A percentile compares a stretch with the other conserved stretches of the same genome.
phyloP scores from a whole-genome alignment of 2,797 vertebrate species.

The Mycteria americana region DNA sequence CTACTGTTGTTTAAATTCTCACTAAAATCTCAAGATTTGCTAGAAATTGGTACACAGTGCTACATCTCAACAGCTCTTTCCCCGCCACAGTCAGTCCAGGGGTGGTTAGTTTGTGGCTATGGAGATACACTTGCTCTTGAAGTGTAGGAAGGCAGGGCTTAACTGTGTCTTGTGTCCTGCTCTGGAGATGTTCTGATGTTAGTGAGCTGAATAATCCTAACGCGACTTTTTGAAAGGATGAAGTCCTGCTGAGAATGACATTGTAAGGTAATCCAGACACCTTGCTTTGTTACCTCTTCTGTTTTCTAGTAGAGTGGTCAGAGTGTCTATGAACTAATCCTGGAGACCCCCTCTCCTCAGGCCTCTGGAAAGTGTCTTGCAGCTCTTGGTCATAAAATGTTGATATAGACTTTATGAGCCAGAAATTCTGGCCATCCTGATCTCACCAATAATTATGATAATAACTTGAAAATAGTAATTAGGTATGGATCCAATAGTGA shows the following conservation, averaged over 20 bases:
- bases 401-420: neutral
- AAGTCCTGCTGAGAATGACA: neutral
- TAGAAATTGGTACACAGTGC: neutral
- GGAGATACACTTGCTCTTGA: neutral
- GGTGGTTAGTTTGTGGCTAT: neutral
- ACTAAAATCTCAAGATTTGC: neutral
- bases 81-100: neutral
- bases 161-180: neutral
- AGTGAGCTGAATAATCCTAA: neutral
- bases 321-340: neutral
- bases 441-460: neutral
- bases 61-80: neutral
- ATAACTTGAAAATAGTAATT: neutral
- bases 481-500: neutral
- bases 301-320: neutral
- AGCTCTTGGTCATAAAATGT: neutral
- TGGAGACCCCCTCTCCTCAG: neutral
- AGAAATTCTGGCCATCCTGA: neutral
- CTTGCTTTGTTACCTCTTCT: neutral
- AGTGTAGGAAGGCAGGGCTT: neutral
- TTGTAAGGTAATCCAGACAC: neutral
- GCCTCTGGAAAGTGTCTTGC: neutral
- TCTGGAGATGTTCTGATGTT: neutral
- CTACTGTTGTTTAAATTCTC: neutral
- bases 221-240: neutral